Conservation (phyloP, 1,140 invertebrate species). For the Microplitis mediator region DNA sequence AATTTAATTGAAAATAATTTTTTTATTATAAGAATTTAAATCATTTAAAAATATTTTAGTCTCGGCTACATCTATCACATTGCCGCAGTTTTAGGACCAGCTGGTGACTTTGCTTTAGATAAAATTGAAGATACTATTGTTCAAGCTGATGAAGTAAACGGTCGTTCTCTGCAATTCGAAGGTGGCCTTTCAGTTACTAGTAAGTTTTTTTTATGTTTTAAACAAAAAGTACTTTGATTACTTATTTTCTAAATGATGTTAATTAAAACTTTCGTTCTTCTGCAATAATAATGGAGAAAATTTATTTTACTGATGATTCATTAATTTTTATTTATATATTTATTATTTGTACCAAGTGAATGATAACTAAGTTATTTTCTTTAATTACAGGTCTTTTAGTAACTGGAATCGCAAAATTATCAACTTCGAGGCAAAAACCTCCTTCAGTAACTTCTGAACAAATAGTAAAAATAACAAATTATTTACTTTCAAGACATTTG, state of each 20-base stretch:
- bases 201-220: constrained; percentile 38
- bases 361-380: background rate
- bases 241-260: constrained; percentile 33
- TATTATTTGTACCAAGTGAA: background rate
- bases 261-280: constrained; percentile 43
- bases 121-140: constrained; percentile 89
- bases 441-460: constrained; percentile 78
- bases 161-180: constrained; percentile 88
- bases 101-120: constrained; percentile 76
- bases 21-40: constrained; percentile 14
- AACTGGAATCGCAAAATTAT: constrained; percentile 76
- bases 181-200: constrained; percentile 76
- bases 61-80: constrained; percentile 85
- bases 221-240: no score
- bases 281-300: constrained; percentile 38
- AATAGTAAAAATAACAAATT: constrained; percentile 88
- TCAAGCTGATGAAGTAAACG: constrained; percentile 94
- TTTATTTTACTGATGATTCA: constrained; percentile 16
- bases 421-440: constrained; percentile 71
- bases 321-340: background rate
- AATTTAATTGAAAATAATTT: constrained; percentile 23
- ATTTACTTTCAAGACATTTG: constrained; percentile 87
- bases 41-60: constrained; percentile 57
- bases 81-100: constrained; percentile 68
- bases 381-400: constrained; percentile 68